Conservation (phyloP, 2,113 vertebrate genomes). For the Macaca nemestrina region DNA sequence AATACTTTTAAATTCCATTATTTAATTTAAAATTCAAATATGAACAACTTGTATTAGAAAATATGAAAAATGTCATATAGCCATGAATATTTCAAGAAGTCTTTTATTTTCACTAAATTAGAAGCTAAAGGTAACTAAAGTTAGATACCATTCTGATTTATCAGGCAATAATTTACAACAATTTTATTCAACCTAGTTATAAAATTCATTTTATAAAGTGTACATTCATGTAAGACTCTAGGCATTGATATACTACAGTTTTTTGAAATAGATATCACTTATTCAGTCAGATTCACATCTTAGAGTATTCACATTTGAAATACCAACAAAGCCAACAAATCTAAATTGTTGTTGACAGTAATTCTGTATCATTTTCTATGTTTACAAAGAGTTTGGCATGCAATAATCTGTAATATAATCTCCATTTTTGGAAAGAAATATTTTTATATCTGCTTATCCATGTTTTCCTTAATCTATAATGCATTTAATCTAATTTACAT, state of each 20-base stretch:
- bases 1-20: neutral
- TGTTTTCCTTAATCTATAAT: slow-evolving; percentile 5
- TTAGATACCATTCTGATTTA: neutral
- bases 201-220: neutral
- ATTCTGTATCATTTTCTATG: neutral
- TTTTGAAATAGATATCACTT: neutral
- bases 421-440: neutral
- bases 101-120: slow-evolving; percentile 28
- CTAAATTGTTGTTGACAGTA: neutral
- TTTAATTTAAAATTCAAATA: slow-evolving; percentile 30
- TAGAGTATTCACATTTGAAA: neutral
- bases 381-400: neutral
- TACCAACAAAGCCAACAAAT: neutral
- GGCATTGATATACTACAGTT: neutral
- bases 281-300: neutral
- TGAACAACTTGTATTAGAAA: slow-evolving; percentile 3
- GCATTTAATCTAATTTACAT: neutral
- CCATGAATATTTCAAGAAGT: neutral
- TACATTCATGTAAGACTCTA: neutral
- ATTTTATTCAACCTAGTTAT: neutral
- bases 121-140: neutral
- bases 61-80: neutral
- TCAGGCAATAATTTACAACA: neutral
- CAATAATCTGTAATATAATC: neutral
- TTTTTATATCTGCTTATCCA: neutral